A percentile compares a stretch with the other conserved stretches of the same genome.
Evolutionary conservation across 2,888 invertebrate genomes (phyloP).

Genomic region (Latrodectus hesperus): DNA sequence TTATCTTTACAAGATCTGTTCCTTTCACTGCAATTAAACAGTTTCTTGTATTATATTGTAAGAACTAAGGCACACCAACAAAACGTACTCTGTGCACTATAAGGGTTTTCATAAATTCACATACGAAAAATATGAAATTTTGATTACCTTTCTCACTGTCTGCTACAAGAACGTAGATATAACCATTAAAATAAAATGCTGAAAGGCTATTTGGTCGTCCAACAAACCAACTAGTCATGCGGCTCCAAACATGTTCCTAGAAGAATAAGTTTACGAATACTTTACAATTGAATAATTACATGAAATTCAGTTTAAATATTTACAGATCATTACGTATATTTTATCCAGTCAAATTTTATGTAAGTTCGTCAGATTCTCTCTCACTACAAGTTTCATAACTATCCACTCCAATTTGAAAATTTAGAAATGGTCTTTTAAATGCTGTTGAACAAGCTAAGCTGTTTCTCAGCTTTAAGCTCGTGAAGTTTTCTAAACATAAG

Average conservation of each 20-base stretch:
- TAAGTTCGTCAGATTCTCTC: too few species aligned
- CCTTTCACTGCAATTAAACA: conserved; percentile 27
- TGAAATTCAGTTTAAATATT: neutral
- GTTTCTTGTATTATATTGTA: neutral
- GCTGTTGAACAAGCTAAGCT: too few species aligned
- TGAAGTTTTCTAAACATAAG: too few species aligned
- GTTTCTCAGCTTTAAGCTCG: too few species aligned
- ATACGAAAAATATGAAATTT: neutral
- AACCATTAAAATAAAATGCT: conserved; percentile 35
- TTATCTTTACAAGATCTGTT: conserved; percentile 21
- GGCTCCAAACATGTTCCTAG: conserved; percentile 33
- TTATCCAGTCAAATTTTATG: too few species aligned
- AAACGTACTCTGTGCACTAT: neutral
- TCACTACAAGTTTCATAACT: too few species aligned
- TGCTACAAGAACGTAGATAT: conserved; percentile 47
- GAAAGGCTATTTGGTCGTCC: conserved; percentile 17
- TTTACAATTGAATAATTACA: neutral
- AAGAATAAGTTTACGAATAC: neutral
- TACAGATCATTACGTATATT: too few species aligned
- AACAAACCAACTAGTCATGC: conserved; percentile 23
- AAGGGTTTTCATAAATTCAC: neutral
- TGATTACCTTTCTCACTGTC: conserved; percentile 43
- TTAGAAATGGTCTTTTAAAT: too few species aligned
- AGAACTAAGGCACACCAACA: neutral
- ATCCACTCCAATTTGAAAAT: too few species aligned